Base-by-base conservation (phyloP, 64 coral and sea anemone genomes). In the Actinia equina region DNA sequence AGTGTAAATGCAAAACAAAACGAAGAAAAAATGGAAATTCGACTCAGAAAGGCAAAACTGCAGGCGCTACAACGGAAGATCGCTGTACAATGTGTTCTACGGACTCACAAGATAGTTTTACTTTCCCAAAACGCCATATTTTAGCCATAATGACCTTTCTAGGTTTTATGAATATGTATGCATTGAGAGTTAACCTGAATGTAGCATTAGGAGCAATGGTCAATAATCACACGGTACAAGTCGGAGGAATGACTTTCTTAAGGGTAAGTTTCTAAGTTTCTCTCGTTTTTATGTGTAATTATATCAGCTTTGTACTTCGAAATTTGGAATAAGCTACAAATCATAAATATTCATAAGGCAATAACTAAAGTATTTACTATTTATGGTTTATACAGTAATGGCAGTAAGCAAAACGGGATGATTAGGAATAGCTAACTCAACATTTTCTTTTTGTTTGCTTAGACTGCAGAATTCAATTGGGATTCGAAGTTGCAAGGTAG, bases 91-190 rank as follows among this genome's bases (percentile, higher is more conserved):
- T 44, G 8, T 54, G 23, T 83, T 27, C n/a, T 13, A 23, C 42
- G 23, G 83, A 63, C 54, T 12, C 18, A 23, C 22, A 59, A 5
- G 51, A 23, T 10, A 37, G 27, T 23, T 92, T 87, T 56, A 82
- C 52, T 45, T 92, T 97, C 63, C 94, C 94, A 13, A 97, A 97
- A 59, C 94, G 94, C 6, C 93, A 97, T 88, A 88, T 97, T 56
- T 71, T 97, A 0, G 86, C 84, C 4, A 88, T 97, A 43, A 97
- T 97, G 94, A 93, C 92, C 54, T 97, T 97, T 84, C 81, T 92
- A 30, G 94, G 94, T 30, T 97, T 97, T 52, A 93, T 97, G 79
- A 89, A 89, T 41, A 97, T 97, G 94, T 97, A 92, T 11, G 88
- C 94, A 16, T 84, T 97, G 81, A 59, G 94, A 80, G 94, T 93